A percentile compares a stretch with the other conserved stretches of the same genome.
Conservation (phyloP, 1,140 invertebrate genomes). For the Drosophila orosa region DNA sequence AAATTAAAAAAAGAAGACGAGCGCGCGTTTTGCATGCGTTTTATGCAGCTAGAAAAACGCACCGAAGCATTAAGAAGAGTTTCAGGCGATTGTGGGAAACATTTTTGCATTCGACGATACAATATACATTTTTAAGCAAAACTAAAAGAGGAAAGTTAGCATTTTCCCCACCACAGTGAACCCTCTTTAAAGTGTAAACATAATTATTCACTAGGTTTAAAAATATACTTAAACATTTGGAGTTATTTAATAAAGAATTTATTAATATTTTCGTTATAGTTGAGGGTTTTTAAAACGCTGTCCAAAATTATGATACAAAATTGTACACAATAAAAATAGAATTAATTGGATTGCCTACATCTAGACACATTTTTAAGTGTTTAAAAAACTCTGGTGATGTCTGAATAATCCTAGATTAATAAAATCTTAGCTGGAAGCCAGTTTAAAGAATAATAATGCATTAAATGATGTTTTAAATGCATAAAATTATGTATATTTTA, state of each 20-base stretch:
- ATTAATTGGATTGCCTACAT: too few species aligned
- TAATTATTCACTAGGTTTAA: background rate
- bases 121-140: constrained; percentile 53
- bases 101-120: constrained; percentile 58
- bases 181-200: background rate
- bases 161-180: background rate
- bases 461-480: background rate
- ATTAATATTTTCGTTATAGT: background rate
- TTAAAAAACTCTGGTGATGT: background rate
- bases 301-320: too few species aligned
- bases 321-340: too few species aligned
- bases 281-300: too few species aligned
- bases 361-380: background rate
- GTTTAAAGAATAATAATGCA: background rate
- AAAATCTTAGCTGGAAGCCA: too few species aligned
- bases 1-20: background rate
- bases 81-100: constrained; percentile 23
- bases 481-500: background rate
- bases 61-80: constrained; percentile 68
- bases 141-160: constrained; percentile 16
- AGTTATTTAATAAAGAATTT: background rate
- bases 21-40: constrained; percentile 41
- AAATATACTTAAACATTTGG: rapidly evolving
- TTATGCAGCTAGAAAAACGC: constrained; percentile 50
- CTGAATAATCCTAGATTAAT: background rate